Evolutionary conservation across 2,113 vertebrate species (phyloP).

Genomic region (Indri indri): DNA sequence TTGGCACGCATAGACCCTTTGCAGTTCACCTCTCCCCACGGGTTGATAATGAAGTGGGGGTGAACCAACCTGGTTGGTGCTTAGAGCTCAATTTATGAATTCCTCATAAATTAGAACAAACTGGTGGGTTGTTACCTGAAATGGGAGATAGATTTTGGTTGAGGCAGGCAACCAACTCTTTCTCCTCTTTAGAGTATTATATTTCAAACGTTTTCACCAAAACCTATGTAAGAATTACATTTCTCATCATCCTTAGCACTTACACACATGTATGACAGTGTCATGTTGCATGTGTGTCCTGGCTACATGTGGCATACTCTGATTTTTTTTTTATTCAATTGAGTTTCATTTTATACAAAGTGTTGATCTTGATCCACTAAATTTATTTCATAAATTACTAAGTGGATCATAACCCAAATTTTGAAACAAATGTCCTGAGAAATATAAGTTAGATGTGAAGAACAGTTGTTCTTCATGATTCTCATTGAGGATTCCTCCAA

Average conservation of each 20-base stretch:
- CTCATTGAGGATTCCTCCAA: neutral
- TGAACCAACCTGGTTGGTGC: neutral
- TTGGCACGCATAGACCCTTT: neutral
- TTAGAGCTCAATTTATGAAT: neutral
- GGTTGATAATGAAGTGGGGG: neutral
- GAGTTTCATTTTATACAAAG: neutral
- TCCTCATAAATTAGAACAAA: neutral
- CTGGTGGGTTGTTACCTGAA: neutral
- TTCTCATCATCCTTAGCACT: neutral
- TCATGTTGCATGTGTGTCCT: neutral
- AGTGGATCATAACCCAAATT: conserved; percentile 1
- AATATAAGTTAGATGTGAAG: neutral
- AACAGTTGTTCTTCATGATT: neutral
- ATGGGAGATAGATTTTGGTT: neutral
- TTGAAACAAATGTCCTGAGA: neutral
- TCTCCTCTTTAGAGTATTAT: neutral
- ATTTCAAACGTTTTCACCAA: conserved; percentile 36
- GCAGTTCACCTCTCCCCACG: neutral
- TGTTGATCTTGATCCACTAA: neutral
- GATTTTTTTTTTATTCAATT: neutral
- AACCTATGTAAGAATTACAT: neutral
- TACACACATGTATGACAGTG: neutral
- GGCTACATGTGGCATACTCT: neutral
- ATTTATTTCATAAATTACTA: conserved; percentile 7
- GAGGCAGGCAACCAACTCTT: neutral